phyloP scores from a whole-genome alignment of 2,797 vertebrate genomes.

The Leucoraja ocellata region DNA sequence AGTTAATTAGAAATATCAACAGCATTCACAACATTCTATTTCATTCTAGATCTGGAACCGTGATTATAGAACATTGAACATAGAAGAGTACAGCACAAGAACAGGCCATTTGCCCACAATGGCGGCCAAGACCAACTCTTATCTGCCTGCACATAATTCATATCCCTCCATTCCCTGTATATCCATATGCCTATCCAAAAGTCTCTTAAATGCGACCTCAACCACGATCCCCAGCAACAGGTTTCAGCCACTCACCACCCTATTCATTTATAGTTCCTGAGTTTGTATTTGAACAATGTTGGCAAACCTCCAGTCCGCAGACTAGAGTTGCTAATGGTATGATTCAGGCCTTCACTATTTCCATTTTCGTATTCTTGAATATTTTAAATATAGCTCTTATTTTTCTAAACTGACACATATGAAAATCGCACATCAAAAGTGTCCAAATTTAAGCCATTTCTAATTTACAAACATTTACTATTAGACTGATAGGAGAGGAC shows the following conservation, averaged over 20 bases:
- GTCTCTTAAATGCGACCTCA: too few relatives aligned
- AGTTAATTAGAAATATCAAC: background rate
- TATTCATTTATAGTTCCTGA: background rate
- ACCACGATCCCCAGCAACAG: too few relatives aligned
- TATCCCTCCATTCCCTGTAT: too few relatives aligned
- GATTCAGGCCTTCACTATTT: background rate
- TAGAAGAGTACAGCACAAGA: too few relatives aligned
- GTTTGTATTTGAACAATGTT: slow-evolving; percentile 8
- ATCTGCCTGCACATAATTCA: too few relatives aligned
- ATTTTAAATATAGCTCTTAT: background rate
- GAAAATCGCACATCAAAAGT: background rate
- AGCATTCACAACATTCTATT: background rate
- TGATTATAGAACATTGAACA: too few relatives aligned
- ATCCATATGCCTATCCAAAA: too few relatives aligned
- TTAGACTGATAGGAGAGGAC: background rate
- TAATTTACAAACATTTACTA: background rate
- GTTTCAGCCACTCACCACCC: too few relatives aligned
- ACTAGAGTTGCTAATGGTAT: background rate
- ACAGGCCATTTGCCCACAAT: too few relatives aligned
- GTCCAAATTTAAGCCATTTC: background rate
- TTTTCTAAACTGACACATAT: background rate
- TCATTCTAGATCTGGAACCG: background rate
- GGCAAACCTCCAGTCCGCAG: background rate
- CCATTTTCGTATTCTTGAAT: background rate
- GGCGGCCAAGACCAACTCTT: too few relatives aligned